Evolutionary conservation across 2,113 vertebrate genomes (phyloP), one percentile per base, ranked within the genome.

Genomic region (Mionectes macconnelli): DNA sequence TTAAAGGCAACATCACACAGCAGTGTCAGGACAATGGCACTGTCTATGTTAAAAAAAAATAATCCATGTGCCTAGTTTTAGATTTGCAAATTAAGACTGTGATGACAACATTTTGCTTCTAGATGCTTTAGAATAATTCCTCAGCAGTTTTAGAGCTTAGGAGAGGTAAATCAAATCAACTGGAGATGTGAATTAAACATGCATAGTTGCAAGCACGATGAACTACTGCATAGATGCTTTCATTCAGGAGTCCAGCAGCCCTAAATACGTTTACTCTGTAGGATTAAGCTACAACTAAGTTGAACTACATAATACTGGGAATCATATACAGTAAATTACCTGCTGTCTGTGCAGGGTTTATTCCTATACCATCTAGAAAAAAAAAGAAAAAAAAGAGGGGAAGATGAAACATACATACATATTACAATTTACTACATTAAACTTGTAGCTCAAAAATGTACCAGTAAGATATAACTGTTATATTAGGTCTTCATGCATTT

Each of bases 331-430:
- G 18, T 24, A 82, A 98, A 98, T 97, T 88, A 98, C 98, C 98
- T 83, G 98, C 98, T 91, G 98, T 98, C 84, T 98, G 98, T 84
- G 98, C 97, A 94, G 98, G 98, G 62, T 98, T 98, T 96, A 98
- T 98, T 97, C 98, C 98, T 97, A 98, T 98, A 89, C 98, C 98
- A 98, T 98, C 98, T 98, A 94, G 37, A 53, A 81, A 19, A 17
- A 40, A 11, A 3, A 22, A 21, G 23, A 55, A 83, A 30, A 63
- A 88, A 39, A 40, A 52, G 5, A 57, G 7, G 10, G 9, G 4
- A 49, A 80, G 30, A 68, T 56, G 10, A 79, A 93, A 80, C 25
- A 80, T 22, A 40, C 1, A 17, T 31, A 60, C 1, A 17, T 28
- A 63, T 19, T 62, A 57, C 35, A 35, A 77, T 49, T 84, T 72